Base-by-base conservation (phyloP, 1,140 invertebrate species). In the Augochlora pura region DNA sequence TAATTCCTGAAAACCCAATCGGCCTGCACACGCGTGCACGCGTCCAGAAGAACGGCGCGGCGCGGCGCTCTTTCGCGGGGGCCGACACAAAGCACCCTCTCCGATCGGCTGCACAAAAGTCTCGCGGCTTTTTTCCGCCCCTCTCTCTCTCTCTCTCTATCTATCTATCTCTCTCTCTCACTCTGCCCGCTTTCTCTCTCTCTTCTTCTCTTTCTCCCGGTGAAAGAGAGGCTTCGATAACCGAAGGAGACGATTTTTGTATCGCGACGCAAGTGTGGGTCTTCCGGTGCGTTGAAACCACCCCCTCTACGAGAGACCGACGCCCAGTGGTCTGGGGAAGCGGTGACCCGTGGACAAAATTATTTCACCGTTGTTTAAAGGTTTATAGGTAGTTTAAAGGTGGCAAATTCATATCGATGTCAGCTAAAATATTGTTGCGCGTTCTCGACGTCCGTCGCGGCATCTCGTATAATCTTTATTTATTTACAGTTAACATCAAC, bases 1-100 rank as follows among this genome's bases (percentile, higher is more conserved):
- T 74, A 66, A 79, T 79, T 73, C 59, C 70, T 73, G 70, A 79
- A 65, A 79, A 73, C 38, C 49, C 49, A 73, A 79, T 66, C 62
- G 60, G 1, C 7, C 32, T 32, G 32, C 32, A 32, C 32, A 32
- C 9, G 39, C 10, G 38, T 18, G 21, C 54, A 1, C n/a, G 46
- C 67, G 46, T 69, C 23, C 57, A 52, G 49, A 52, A 52, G 16
- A 12, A 9, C 57, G 16, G 54, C 73, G 74, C 73, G 74, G 12
- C 25, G 14, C n/a, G 5, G 63, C 27, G 27, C 25, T n/a, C 49
- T 42, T 21, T 8, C 8, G 10, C 0, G 2, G 18, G 25, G 1
- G 25, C 9, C 1, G 21, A 14, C 18, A 54, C 49, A 68, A 54
- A 54, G 27, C 46, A 18, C 60, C 4, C n/a, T 18, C 7, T 5